Conservation (phyloP, 2,113 vertebrate species). For the Steatornis caripensis region DNA sequence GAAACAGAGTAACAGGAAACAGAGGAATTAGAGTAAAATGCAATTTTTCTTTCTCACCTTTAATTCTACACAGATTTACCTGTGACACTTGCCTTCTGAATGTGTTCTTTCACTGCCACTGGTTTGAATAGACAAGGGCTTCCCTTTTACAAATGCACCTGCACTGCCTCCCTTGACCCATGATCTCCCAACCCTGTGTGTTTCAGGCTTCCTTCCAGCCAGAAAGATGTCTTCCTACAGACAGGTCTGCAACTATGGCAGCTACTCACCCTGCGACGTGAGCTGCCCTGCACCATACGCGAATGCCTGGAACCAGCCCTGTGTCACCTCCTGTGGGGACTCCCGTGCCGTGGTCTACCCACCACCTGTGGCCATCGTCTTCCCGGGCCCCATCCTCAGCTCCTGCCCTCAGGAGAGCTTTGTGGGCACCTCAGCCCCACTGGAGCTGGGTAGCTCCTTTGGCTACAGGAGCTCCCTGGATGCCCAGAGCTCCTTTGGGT, state of each 20-base stretch:
- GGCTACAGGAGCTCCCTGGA: neutral
- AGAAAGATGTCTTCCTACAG: neutral
- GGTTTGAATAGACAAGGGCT: neutral
- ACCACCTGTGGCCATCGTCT: neutral
- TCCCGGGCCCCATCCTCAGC: conserved; percentile 24
- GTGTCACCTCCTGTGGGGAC: neutral
- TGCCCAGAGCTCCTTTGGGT: neutral
- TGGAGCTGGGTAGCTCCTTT: neutral
- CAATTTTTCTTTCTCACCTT: neutral
- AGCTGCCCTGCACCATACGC: accelerated
- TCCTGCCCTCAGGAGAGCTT: conserved; percentile 13
- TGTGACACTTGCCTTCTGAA: neutral
- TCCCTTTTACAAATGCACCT: neutral
- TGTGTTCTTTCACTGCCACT: neutral
- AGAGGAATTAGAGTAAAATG: neutral
- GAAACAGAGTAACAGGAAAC: neutral
- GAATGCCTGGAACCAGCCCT: neutral
- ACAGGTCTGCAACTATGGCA: neutral
- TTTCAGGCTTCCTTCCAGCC: neutral
- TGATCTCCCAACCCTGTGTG: neutral
- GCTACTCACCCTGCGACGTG: neutral
- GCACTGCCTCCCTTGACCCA: accelerated
- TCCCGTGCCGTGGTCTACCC: neutral
- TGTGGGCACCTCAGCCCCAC: neutral
- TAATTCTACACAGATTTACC: neutral